Base-by-base conservation (phyloP, 2,888 invertebrate genomes). In the Orthonychiurus folsomi region DNA sequence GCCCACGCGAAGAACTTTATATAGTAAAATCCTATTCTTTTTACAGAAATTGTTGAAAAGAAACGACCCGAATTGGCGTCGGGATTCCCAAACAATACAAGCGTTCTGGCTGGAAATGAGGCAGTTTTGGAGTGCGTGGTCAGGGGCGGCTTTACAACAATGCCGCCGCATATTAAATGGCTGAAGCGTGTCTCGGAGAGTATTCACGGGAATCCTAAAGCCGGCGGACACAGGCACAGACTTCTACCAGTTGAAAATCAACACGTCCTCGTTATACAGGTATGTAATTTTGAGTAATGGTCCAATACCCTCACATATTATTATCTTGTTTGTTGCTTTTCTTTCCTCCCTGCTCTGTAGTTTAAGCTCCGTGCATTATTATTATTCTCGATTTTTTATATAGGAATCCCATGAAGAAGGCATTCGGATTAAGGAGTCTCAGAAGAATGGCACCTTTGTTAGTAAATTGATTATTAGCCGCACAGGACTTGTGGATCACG, bases 111-210 rank as follows among this genome's bases (percentile, higher is more conserved):
- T 61, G 73, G 73, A 50, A 67, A 66, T 50, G 70, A 69, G 65
- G 71, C 69, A 54, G 65, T 71, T 57, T 62, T 73, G 69, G 69
- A 71, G 62, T 73, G 73, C 59, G 66, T 68, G 48, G 70, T 73
- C n/a, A 62, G 64, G 57, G 63, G 65, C 48, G 70, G 69, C n/a
- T 62, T 63, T 55, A 64, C 68, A 12, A 63, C 66, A n/a, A 67
- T 73, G 59, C 69, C 71, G 56, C 73, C 73, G 23, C 71, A 73
- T 61, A 67, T 72, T 60, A 69, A 69, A 63, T 72, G 72, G 72
- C 53, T 72, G 28, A 72, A 72, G 60, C 69, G 70, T 59, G 66
- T 72, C 58, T 65, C 72, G 18, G 62, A 62, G 25, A 54, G 61
- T 58, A 59, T 62, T 50, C 63, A 69, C 59, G 61, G 61, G 50